Evolutionary conservation across 2,113 vertebrate genomes (phyloP).

Genomic region (Heterotilapia buettikoferi): DNA sequence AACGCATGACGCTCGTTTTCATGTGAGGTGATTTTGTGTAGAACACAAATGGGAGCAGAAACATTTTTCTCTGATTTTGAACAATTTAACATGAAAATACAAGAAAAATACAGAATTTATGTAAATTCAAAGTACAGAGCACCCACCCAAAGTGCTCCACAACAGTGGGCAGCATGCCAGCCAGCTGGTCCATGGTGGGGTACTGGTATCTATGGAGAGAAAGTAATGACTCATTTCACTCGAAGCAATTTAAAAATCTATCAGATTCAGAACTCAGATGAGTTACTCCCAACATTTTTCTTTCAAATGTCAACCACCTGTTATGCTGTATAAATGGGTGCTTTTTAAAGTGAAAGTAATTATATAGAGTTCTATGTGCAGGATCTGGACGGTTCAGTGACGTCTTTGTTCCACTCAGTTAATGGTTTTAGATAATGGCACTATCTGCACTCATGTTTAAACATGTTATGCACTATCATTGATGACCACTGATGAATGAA

Average conservation of each 20-base stretch:
- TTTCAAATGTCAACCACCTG: not conserved
- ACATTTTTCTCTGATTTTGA: not conserved
- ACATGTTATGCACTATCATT: not conserved
- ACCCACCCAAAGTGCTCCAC: slow-evolving; percentile 95
- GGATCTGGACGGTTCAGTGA: not conserved
- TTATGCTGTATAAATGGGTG: rapidly evolving
- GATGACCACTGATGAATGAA: not conserved
- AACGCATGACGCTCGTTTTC: rapidly evolving
- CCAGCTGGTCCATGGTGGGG: slow-evolving; percentile 95
- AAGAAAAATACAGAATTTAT: not conserved
- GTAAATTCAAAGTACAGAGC: not conserved
- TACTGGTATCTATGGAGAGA: slow-evolving; percentile 86
- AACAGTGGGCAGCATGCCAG: slow-evolving; percentile 91
- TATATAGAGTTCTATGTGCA: not conserved
- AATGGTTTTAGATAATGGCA: not conserved
- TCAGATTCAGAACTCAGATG: not conserved
- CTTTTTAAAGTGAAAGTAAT: not conserved
- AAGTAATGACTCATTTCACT: not conserved
- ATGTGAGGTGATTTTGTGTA: not conserved
- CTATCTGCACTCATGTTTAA: not conserved
- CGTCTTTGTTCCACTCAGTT: not conserved
- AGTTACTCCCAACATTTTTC: not conserved
- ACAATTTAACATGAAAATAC: not conserved
- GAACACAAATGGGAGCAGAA: not conserved
- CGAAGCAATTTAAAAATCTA: not conserved